Evolutionary conservation across 1,140 invertebrate genomes (phyloP).

Genomic region (Aplysia californica): DNA sequence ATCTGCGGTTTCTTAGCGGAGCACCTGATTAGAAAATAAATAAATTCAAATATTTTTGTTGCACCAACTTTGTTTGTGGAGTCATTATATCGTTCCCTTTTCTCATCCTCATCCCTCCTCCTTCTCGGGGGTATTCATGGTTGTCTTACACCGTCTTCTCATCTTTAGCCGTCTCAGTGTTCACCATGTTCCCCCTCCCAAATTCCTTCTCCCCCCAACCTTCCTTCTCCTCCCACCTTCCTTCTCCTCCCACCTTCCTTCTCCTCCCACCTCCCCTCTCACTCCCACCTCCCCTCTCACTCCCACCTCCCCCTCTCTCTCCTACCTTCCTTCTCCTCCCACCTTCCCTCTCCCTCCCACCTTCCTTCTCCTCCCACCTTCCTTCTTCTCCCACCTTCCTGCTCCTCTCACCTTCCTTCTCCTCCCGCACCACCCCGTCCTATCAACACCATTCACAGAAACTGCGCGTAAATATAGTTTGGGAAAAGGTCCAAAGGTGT

Average conservation of each 20-base stretch:
- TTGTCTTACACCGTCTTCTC: neutral
- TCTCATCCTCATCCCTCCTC: neutral
- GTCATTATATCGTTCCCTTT: too few relatives aligned
- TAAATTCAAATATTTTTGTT: neutral
- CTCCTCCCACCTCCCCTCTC: neutral
- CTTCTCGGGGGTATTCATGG: neutral
- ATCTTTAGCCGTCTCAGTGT: neutral
- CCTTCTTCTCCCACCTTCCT: neutral
- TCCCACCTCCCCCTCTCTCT: neutral
- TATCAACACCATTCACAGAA: constrained; percentile 19
- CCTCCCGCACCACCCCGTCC: neutral
- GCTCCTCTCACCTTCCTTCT: neutral
- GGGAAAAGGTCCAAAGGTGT: neutral
- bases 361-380: neutral
- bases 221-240: neutral
- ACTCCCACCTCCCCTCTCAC: neutral
- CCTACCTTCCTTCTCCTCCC: constrained; percentile 1
- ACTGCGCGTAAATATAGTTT: constrained; percentile 9
- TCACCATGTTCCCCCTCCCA: neutral
- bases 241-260: neutral
- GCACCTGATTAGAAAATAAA: neutral
- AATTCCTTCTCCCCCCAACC: neutral
- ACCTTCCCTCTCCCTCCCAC: neutral
- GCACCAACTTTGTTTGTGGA: too few relatives aligned
- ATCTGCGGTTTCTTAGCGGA: neutral